Conservation (phyloP, 1,140 invertebrate species). For the Megalopta genalis region DNA sequence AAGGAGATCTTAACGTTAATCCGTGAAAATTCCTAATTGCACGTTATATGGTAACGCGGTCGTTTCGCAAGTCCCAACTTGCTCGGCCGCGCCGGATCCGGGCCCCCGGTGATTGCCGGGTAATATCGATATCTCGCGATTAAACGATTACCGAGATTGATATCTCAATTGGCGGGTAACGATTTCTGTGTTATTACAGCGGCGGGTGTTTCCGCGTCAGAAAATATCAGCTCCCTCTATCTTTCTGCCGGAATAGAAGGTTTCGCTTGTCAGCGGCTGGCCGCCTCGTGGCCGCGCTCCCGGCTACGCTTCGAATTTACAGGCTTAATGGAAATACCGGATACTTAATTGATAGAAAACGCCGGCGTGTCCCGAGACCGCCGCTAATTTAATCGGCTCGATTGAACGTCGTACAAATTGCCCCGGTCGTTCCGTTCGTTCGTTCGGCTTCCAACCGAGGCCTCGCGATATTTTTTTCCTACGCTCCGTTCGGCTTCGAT, state of each 20-base stretch:
- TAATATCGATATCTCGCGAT: conserved; percentile 55
- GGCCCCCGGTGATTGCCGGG: conserved; percentile 25
- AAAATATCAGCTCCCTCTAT: conserved; percentile 26
- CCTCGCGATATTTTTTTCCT: too few relatives aligned
- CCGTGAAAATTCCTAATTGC: conserved; percentile 64
- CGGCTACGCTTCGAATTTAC: conserved; percentile 30
- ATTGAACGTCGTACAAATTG: background rate
- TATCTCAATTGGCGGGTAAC: conserved; percentile 64
- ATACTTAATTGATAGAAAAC: background rate
- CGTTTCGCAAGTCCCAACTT: conserved; percentile 40
- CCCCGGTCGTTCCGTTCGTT: too few relatives aligned
- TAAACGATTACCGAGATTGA: conserved; percentile 65
- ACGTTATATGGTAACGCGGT: conserved; percentile 44
- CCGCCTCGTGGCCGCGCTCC: conserved; percentile 19
- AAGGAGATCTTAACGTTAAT: conserved; percentile 56
- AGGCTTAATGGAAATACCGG: conserved; percentile 30
- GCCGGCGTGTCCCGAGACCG: background rate
- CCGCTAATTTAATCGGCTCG: background rate
- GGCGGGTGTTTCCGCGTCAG: conserved; percentile 46
- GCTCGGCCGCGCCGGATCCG: conserved; percentile 29
- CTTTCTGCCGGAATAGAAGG: conserved; percentile 9
- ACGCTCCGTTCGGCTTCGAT: too few relatives aligned
- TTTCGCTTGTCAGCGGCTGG: conserved; percentile 56
- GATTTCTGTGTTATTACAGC: conserved; percentile 50
- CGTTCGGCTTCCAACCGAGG: background rate